These are phyloP conservation scores for Phalacrocorax brasilianus DNA, from an alignment of 2,113 vertebrate genomes.

Conservation along the genomic window DNA sequence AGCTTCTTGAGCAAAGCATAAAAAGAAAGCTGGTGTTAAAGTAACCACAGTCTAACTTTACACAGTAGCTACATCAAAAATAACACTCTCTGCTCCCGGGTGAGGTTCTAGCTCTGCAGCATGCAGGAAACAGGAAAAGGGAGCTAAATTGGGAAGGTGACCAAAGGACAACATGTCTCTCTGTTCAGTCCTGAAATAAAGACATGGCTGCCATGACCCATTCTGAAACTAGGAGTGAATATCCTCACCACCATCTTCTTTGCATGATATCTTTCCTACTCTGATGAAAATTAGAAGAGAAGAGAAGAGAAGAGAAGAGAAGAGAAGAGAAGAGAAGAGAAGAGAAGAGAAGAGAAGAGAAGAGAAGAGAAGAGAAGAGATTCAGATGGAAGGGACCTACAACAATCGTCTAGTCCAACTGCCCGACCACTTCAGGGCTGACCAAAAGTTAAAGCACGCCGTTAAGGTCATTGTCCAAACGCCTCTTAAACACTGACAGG, in stretches of 20 bases:
- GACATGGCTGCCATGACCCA: neutral
- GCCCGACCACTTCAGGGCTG: neutral
- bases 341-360: neutral
- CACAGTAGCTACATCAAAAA: neutral
- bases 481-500: neutral
- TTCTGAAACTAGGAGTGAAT: neutral
- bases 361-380: neutral
- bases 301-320: neutral
- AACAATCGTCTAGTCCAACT: neutral
- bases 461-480: no score
- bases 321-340: neutral
- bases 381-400: neutral
- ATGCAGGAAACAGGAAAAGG: neutral
- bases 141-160: conserved; percentile 3
- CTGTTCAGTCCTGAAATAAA: neutral
- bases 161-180: neutral
- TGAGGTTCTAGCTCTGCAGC: neutral
- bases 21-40: neutral
- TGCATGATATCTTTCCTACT: neutral
- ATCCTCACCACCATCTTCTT: neutral
- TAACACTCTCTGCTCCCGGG: neutral
- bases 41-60: neutral
- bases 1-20: neutral
- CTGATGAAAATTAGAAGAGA: neutral
- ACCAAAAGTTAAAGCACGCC: neutral